phyloP scores from a whole-genome alignment of 2,797 vertebrate species.

The Amphiprion clarkii region DNA sequence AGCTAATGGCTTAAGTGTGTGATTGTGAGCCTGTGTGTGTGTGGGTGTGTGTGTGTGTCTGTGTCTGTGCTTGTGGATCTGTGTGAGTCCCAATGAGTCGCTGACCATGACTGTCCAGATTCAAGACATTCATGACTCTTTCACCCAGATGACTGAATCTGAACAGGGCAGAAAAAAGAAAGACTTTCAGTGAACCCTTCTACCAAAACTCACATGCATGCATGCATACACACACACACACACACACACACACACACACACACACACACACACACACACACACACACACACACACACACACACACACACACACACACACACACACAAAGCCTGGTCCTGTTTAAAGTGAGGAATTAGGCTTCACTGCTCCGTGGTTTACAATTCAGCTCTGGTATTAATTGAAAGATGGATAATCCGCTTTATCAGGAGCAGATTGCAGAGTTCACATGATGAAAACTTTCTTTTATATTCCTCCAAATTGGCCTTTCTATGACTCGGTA shows the following conservation, averaged over 20 bases:
- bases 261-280: too few relatives aligned
- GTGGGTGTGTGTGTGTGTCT: background rate
- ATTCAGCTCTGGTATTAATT: constrained; percentile 80
- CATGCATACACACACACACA: background rate
- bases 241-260: too few relatives aligned
- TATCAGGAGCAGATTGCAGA: constrained; percentile 80
- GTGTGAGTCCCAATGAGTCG: background rate
- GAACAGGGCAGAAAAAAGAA: constrained; percentile 14
- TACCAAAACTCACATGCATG: background rate
- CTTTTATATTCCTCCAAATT: constrained; percentile 58
- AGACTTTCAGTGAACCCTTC: constrained; percentile 39
- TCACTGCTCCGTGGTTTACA: constrained; percentile 64
- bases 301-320: background rate
- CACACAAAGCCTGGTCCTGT: constrained; percentile 65
- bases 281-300: too few relatives aligned
- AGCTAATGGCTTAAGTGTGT: constrained; percentile 27
- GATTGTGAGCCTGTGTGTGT: too few relatives aligned
- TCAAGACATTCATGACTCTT: constrained; percentile 8
- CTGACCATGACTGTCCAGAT: background rate
- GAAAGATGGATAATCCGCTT: constrained; percentile 74
- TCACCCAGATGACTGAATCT: constrained; percentile 20
- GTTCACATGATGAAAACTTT: constrained; percentile 65
- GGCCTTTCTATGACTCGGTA: constrained; percentile 32
- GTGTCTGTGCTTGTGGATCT: background rate
- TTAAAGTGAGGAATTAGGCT: constrained; percentile 71